Evolutionary conservation across 2,888 invertebrate genomes (phyloP).

Genomic region (Fragum fragum): DNA sequence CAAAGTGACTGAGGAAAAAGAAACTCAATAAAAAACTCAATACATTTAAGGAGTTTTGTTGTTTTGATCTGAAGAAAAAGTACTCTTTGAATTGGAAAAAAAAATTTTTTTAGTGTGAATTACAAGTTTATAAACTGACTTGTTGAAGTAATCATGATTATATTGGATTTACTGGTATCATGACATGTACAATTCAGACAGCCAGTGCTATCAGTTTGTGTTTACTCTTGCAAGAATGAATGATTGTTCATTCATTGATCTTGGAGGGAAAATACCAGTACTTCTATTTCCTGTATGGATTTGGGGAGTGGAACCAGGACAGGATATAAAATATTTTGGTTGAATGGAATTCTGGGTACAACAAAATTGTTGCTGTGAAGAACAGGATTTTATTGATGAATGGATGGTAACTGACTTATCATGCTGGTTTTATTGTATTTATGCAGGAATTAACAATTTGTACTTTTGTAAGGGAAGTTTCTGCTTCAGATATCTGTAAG

Average conservation of each 20-base stretch:
- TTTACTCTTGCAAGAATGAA: neutral
- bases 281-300: neutral
- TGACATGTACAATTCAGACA: neutral
- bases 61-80: no score
- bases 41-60: no score
- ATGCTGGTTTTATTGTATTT: neutral
- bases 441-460: neutral
- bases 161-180: neutral
- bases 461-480: neutral
- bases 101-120: no score
- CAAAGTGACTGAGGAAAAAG: no score
- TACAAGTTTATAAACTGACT: no score
- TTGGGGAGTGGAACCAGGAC: neutral
- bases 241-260: constrained; percentile 18
- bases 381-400: neutral
- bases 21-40: no score
- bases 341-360: constrained; percentile 13
- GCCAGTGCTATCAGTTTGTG: neutral
- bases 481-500: neutral
- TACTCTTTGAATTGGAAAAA: no score
- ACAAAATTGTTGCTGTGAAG: neutral
- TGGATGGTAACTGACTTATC: neutral
- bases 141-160: neutral
- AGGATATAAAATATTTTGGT: constrained; percentile 13
- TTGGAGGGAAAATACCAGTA: neutral